phyloP scores from a whole-genome alignment of 2,113 vertebrate species.

The Probosciger aterrimus region DNA sequence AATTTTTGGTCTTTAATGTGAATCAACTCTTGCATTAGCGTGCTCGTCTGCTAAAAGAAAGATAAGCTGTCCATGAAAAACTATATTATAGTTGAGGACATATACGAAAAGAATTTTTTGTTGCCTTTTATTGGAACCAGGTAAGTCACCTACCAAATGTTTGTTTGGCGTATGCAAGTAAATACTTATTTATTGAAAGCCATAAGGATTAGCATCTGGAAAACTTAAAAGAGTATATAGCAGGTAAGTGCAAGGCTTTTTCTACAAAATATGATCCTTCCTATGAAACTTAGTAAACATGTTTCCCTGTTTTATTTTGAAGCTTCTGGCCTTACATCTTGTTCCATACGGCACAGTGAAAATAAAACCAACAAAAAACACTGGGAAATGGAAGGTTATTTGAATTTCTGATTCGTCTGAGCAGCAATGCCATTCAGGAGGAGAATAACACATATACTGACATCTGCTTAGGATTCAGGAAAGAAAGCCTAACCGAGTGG shows the following conservation, averaged over 20 bases:
- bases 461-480: not conserved
- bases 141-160: not conserved
- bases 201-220: not conserved
- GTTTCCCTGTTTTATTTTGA: not conserved
- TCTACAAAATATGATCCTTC: conserved; percentile 26
- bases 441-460: not conserved
- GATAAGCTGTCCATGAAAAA: not conserved
- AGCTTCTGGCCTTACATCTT: not conserved
- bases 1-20: not conserved
- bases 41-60: not conserved
- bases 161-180: not conserved
- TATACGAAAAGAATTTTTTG: not conserved
- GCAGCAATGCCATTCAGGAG: not conserved
- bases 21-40: not conserved
- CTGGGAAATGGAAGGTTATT: not conserved
- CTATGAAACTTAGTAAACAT: conserved; percentile 36
- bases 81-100: not conserved
- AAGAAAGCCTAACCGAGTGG: not conserved
- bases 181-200: not conserved
- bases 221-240: not conserved
- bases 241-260: conserved; percentile 9
- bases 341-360: not conserved
- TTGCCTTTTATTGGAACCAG: not conserved
- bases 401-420: not conserved
- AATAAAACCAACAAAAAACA: not conserved